A percentile compares a stretch with the other conserved stretches of the same genome.
Evolutionary conservation across 2,888 invertebrate species (phyloP).

Genomic region (Tolmerus cingulatus): DNA sequence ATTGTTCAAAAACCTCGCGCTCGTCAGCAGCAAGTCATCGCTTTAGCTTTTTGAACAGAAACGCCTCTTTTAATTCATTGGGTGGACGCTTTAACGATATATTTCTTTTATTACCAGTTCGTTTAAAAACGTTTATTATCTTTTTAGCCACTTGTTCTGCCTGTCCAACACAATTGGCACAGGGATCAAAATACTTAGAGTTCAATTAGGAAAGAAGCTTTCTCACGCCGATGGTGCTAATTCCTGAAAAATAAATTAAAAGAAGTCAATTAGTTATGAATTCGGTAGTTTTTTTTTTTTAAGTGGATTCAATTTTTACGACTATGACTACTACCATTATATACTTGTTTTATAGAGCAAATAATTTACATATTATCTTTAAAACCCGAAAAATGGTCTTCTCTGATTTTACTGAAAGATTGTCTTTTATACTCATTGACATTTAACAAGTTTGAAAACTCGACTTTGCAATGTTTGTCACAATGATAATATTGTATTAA

Average conservation of each 20-base stretch:
- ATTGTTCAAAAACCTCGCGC: slow-evolving; percentile 40
- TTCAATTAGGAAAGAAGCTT: neutral
- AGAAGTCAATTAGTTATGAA: neutral
- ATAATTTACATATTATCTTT: too few species aligned
- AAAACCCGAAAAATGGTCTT: too few species aligned
- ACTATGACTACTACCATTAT: neutral
- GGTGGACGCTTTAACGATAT: neutral
- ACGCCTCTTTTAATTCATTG: neutral
- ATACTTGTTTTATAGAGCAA: too few species aligned
- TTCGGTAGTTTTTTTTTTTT: neutral
- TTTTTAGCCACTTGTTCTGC: neutral
- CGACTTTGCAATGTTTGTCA: too few species aligned
- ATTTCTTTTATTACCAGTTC: neutral
- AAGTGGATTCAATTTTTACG: neutral
- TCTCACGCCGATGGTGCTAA: neutral
- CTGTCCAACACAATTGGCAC: neutral
- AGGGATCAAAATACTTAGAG: neutral
- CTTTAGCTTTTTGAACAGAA: neutral
- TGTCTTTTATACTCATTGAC: too few species aligned
- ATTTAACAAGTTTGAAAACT: too few species aligned
- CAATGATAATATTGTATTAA: too few species aligned
- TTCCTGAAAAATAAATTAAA: neutral
- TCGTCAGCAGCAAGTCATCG: neutral
- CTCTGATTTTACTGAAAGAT: too few species aligned
- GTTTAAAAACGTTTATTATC: neutral